Evolutionary conservation across 2,113 vertebrate species (phyloP).

Genomic region (Cheirogaleus medius): DNA sequence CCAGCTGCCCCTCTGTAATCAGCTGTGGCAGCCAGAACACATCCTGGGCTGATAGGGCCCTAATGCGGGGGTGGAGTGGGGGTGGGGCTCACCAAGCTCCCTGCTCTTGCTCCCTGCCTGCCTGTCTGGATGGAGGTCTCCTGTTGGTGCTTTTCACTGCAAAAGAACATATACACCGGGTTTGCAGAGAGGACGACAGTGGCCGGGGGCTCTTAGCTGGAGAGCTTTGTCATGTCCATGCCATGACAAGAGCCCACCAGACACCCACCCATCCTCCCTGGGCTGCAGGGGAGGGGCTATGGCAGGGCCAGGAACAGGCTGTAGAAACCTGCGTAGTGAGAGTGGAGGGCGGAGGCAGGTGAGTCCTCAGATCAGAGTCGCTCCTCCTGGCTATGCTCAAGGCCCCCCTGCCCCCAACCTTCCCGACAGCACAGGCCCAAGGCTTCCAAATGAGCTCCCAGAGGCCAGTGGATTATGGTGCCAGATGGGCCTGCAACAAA

Average conservation of each 20-base stretch:
- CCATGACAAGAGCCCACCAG: neutral
- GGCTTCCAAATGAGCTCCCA: slow-evolving; percentile 31
- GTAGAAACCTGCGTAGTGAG: neutral
- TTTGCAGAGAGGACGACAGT: neutral
- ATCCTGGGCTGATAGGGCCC: neutral
- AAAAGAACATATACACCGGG: neutral
- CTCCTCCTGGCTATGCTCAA: neutral
- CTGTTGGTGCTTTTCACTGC: neutral
- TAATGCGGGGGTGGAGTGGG: rapidly evolving
- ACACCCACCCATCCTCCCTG: neutral
- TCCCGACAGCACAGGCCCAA: neutral
- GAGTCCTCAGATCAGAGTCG: neutral
- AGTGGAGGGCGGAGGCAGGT: neutral
- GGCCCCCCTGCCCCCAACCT: neutral
- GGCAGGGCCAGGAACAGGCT: neutral
- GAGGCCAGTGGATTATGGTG: neutral
- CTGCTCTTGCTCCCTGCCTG: neutral
- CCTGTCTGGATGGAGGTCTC: neutral
- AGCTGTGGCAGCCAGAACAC: neutral
- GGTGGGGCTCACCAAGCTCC: neutral
- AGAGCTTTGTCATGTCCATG: neutral
- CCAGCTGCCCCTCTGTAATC: neutral
- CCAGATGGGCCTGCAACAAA: slow-evolving; percentile 32
- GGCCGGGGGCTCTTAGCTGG: neutral
- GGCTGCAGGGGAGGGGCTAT: neutral